Evolutionary conservation across 1,140 invertebrate genomes (phyloP).

Genomic region (Condylostylus longicornis): DNA sequence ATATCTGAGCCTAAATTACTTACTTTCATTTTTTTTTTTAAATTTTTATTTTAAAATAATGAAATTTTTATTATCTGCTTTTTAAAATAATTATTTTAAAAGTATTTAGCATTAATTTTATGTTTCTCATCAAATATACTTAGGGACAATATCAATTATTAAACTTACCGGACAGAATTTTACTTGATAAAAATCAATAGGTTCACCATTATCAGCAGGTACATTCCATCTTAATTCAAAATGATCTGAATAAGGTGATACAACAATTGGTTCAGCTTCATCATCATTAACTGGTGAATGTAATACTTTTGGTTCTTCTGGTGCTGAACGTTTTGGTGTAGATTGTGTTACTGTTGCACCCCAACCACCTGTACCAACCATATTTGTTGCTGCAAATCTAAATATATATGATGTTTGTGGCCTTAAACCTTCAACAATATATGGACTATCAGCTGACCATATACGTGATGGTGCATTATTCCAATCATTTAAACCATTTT

Average conservation of each 20-base stretch:
- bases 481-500: constrained; percentile 45
- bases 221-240: constrained; percentile 69
- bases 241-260: constrained; percentile 47
- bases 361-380: constrained; percentile 66
- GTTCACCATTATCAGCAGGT: constrained; percentile 74
- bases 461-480: constrained; percentile 48
- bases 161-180: constrained; percentile 60
- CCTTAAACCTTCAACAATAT: constrained; percentile 63
- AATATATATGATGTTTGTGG: constrained; percentile 71
- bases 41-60: too few species aligned
- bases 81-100: too few species aligned
- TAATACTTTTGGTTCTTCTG: constrained; percentile 30
- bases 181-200: constrained; percentile 68
- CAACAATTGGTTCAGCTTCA: constrained; percentile 26
- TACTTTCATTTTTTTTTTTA: too few species aligned
- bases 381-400: constrained; percentile 68
- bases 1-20: too few species aligned
- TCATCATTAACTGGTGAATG: constrained; percentile 26
- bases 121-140: too few species aligned
- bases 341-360: constrained; percentile 38
- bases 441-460: constrained; percentile 58
- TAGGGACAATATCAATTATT: too few species aligned
- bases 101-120: too few species aligned
- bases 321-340: constrained; percentile 38
- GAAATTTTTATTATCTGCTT: too few species aligned